phyloP scores from a whole-genome alignment of 1,140 invertebrate genomes.

The Heliconius congener region DNA sequence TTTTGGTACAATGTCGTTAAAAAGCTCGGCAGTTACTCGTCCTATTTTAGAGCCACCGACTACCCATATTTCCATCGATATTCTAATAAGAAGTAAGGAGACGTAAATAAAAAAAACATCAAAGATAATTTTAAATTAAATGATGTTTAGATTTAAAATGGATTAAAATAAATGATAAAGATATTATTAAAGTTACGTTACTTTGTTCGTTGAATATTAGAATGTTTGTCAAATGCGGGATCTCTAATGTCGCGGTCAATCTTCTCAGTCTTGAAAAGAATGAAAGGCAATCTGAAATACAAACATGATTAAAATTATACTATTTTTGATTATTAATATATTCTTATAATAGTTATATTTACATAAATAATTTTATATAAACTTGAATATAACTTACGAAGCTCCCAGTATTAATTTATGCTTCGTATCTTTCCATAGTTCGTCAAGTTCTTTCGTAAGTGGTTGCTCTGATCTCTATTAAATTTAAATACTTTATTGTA shows the following conservation, averaged over 20 bases:
- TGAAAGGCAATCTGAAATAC: conserved; percentile 69
- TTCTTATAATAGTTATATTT: background rate
- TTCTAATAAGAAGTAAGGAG: conserved; percentile 38
- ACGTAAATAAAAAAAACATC: conserved; percentile 16
- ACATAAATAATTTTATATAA: background rate
- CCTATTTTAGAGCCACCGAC: conserved; percentile 67
- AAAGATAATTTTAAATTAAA: background rate
- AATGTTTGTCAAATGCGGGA: conserved; percentile 66
- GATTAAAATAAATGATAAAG: background rate
- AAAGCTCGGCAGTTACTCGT: conserved; percentile 60
- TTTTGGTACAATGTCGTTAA: conserved; percentile 61
- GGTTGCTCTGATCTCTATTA: conserved; percentile 70
- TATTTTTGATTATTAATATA: too few species aligned
- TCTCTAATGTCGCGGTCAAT: conserved; percentile 68
- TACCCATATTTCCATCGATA: conserved; percentile 70
- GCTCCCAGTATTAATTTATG: conserved; percentile 72
- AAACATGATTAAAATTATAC: too few species aligned
- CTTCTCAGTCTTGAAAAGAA: conserved; percentile 71
- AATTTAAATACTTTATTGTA: background rate
- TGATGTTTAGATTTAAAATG: background rate
- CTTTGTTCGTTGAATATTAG: conserved; percentile 52
- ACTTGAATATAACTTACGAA: conserved; percentile 55
- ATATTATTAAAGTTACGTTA: conserved; percentile 28
- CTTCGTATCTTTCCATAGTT: conserved; percentile 66
- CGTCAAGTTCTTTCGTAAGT: conserved; percentile 64